Evolutionary conservation across 2,113 vertebrate species (phyloP).

Genomic region (Engystomops pustulosus): DNA sequence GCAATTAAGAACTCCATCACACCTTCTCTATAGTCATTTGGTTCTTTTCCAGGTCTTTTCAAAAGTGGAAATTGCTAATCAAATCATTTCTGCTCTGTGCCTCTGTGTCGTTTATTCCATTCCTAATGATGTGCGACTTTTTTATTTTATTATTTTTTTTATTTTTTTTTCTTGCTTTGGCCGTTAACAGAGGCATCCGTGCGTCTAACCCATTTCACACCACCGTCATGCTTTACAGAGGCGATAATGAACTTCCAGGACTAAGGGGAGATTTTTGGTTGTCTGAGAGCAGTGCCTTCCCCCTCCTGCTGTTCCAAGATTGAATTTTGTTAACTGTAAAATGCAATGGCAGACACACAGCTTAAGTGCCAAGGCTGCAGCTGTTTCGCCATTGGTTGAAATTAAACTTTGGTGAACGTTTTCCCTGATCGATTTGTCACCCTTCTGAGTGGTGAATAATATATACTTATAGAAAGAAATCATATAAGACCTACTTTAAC

Average conservation of each 20-base stretch:
- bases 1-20: slow-evolving; percentile 96
- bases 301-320: slow-evolving; percentile 75
- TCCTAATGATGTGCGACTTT: slow-evolving; percentile 85
- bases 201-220: slow-evolving; percentile 85
- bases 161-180: slow-evolving; percentile 69
- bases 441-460: slow-evolving; percentile 85
- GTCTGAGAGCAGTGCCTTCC: slow-evolving; percentile 68
- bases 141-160: slow-evolving; percentile 61
- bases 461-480: slow-evolving; percentile 78
- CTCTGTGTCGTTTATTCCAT: slow-evolving; percentile 91
- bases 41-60: slow-evolving; percentile 92
- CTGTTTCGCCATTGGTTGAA: slow-evolving; percentile 76
- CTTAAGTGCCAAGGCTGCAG: slow-evolving; percentile 70
- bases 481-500: slow-evolving; percentile 70
- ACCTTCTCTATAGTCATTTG: slow-evolving; percentile 93
- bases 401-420: slow-evolving; percentile 76
- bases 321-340: slow-evolving; percentile 78
- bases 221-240: slow-evolving; percentile 76
- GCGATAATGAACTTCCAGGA: slow-evolving; percentile 81
- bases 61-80: slow-evolving; percentile 96
- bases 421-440: slow-evolving; percentile 84
- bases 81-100: slow-evolving; percentile 93
- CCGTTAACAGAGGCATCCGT: slow-evolving; percentile 83
- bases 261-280: slow-evolving; percentile 72
- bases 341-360: slow-evolving; percentile 74